Evolutionary conservation across 2,113 vertebrate genomes (phyloP).

Genomic region (Cavia porcellus): DNA sequence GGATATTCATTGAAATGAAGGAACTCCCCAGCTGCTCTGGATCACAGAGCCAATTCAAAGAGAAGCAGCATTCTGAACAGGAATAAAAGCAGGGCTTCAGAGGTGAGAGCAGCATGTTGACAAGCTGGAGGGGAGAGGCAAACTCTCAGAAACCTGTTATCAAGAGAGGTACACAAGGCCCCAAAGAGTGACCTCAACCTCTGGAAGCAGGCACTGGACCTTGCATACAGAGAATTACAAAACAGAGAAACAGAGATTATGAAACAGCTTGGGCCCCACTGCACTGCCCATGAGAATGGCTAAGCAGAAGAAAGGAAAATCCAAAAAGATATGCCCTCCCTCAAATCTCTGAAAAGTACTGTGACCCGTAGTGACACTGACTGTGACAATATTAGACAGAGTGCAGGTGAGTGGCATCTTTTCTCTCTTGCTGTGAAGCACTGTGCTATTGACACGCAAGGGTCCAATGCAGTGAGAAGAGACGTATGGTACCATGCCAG

Average conservation of each 20-base stretch:
- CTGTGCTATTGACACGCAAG: neutral
- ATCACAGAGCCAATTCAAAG: neutral
- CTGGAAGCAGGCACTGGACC: neutral
- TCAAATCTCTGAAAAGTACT: neutral
- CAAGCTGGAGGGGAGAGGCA: neutral
- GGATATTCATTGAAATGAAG: neutral
- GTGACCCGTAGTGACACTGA: neutral
- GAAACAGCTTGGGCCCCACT: neutral
- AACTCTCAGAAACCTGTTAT: neutral
- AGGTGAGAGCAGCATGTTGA: neutral
- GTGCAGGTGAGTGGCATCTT: neutral
- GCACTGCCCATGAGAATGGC: neutral
- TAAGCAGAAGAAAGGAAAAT: neutral
- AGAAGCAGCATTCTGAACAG: neutral
- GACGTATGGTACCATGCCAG: neutral
- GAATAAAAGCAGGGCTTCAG: neutral
- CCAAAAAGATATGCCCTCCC: neutral
- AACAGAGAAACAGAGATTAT: neutral
- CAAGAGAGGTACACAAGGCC: neutral
- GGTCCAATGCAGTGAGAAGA: neutral
- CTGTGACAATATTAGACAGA: neutral
- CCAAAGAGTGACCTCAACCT: neutral
- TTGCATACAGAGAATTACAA: neutral
- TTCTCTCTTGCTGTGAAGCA: neutral
- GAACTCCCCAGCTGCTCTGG: neutral